These are phyloP conservation scores for Halichondria panicea DNA, from an alignment of 37 sponge, comb jelly and placozoan species.

Conservation along the genomic window DNA sequence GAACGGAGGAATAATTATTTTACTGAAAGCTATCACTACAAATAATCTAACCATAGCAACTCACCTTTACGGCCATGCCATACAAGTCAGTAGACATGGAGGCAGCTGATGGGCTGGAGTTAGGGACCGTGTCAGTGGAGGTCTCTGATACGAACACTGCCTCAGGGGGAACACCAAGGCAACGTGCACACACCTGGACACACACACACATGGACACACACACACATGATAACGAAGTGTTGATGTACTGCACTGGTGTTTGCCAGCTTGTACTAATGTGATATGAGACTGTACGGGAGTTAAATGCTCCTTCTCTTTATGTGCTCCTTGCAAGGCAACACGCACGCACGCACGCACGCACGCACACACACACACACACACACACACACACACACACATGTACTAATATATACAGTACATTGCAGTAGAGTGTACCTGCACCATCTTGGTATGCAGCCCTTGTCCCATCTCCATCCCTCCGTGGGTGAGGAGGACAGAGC, in stretches of 20 bases:
- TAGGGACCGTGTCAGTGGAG: constrained; percentile 71
- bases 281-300: no score
- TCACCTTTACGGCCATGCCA: constrained; percentile 78
- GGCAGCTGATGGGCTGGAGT: constrained; percentile 79
- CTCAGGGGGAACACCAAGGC: constrained; percentile 56
- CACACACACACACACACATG: not conserved
- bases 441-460: constrained; percentile 91
- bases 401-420: no score
- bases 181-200: constrained; percentile 68
- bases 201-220: no score
- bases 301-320: no score
- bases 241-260: not conserved
- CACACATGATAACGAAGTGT: not conserved
- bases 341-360: no score
- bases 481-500: constrained; percentile 80
- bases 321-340: no score
- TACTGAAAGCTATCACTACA: not conserved
- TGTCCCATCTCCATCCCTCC: constrained; percentile 95
- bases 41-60: not conserved
- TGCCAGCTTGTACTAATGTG: no score
- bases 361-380: constrained; percentile 11
- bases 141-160: constrained; percentile 75
- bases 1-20: not conserved
- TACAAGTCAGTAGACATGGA: constrained; percentile 86
- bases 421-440: no score